Evolutionary conservation across 2,888 invertebrate species (phyloP).

Genomic region (Philhelius pedissequus): DNA sequence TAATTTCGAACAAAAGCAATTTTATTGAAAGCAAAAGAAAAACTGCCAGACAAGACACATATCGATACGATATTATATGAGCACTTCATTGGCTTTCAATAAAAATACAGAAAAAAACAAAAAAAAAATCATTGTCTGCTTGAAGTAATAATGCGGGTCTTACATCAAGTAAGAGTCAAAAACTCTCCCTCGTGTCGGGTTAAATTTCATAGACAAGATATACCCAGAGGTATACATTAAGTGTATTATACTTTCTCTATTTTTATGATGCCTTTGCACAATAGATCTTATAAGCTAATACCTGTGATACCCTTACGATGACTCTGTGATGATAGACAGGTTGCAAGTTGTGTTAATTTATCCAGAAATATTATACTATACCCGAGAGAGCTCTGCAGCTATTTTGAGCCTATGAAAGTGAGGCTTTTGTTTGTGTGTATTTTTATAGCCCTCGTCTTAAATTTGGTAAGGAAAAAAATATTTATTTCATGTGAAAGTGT

Average conservation of each 20-base stretch:
- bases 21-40: background rate
- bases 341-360: conserved; percentile 23
- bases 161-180: background rate
- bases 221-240: background rate
- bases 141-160: background rate
- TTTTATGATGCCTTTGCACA: background rate
- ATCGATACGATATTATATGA: background rate
- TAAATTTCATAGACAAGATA: conserved; percentile 31
- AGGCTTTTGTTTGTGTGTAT: background rate
- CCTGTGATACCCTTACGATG: conserved; percentile 49
- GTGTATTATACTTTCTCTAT: conserved; percentile 57
- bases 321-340: conserved; percentile 54
- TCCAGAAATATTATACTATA: conserved; percentile 30
- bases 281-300: background rate
- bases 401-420: background rate
- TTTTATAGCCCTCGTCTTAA: background rate
- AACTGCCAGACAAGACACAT: background rate
- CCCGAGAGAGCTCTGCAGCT: background rate
- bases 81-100: conserved; percentile 23
- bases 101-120: too few species aligned
- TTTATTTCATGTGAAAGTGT: conserved; percentile 19
- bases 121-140: background rate
- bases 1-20: background rate
- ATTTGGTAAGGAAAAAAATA: background rate
- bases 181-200: conserved; percentile 23